Conservation (phyloP, 2,888 invertebrate species). For the Heliconius sara region DNA sequence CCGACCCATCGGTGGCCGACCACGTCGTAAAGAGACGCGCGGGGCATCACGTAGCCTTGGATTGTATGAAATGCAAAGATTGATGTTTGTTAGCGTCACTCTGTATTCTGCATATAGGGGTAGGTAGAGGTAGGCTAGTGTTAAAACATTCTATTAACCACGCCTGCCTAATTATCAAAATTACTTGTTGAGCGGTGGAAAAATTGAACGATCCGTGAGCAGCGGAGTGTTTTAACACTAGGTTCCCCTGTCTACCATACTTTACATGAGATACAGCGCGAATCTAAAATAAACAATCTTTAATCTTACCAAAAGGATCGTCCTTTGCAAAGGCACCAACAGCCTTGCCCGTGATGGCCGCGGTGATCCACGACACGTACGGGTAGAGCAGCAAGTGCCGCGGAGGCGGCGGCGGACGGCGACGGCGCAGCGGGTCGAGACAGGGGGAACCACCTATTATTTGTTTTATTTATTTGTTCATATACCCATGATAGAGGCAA, state of each 20-base stretch:
- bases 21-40: slow-evolving; percentile 56
- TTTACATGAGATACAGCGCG: no score
- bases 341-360: slow-evolving; percentile 69
- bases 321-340: slow-evolving; percentile 66
- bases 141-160: no score
- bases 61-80: neutral
- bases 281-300: neutral
- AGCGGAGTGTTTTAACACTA: neutral
- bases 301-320: slow-evolving; percentile 70
- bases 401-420: slow-evolving; percentile 60
- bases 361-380: slow-evolving; percentile 75
- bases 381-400: slow-evolving; percentile 66
- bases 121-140: neutral
- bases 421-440: slow-evolving; percentile 66
- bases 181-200: no score
- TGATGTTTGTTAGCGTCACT: neutral
- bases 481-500: no score
- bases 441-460: slow-evolving; percentile 66
- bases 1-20: slow-evolving; percentile 66
- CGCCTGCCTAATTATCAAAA: no score
- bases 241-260: neutral
- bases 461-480: no score
- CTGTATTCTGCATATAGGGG: neutral
- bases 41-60: slow-evolving; percentile 67
- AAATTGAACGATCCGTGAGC: neutral